Evolutionary conservation across 2,888 invertebrate species (phyloP), one percentile per base, ranked within the genome.

Genomic region (Ditula angustiorana): DNA sequence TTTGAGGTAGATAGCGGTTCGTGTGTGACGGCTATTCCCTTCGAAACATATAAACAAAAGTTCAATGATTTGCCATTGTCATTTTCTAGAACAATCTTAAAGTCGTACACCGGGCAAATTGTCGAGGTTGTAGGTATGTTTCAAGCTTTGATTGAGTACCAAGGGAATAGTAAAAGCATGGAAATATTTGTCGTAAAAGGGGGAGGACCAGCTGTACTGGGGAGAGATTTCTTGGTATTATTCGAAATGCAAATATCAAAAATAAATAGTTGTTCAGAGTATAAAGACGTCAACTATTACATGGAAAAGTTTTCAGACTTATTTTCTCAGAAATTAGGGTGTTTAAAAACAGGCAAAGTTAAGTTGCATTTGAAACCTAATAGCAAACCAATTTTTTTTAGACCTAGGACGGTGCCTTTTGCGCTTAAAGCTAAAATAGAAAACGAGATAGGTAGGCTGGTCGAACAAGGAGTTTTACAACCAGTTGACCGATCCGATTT

Each of bases 331-430:
- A 3, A 19, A 10, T 37, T 60, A 11, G 59, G 49, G 1, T 50
- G 49, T 19, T 50, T 60, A n/a, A 60, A 60, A 16, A 50, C 21
- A 19, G 24, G n/a, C n/a, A n/a, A n/a, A n/a, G n/a, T n/a, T n/a
- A n/a, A n/a, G n/a, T n/a, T n/a, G n/a, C n/a, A n/a, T n/a, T 50
- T 50, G 26, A 60, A 60, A 26, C 35, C 44, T 10, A 37, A 60
- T 30, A 21, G 21, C 10, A 7, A 50, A 26, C 59, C 59, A 0
- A 60, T 37, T 13, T 49, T 59, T 50, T 50, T 49, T 24, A 11
- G 24, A 19, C 21, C 58, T 10, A 37, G 58, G 5, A 13, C 58
- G 16, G 19, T 58, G 10, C 47, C 58, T 28, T 58, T 58, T n/a
- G 58, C 58, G 13, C 10, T 58, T 3, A 35, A n/a, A n/a, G 19